These are phyloP conservation scores for Uria lomvia DNA, from an alignment of 2,113 vertebrate genomes.

Conservation along the genomic window DNA sequence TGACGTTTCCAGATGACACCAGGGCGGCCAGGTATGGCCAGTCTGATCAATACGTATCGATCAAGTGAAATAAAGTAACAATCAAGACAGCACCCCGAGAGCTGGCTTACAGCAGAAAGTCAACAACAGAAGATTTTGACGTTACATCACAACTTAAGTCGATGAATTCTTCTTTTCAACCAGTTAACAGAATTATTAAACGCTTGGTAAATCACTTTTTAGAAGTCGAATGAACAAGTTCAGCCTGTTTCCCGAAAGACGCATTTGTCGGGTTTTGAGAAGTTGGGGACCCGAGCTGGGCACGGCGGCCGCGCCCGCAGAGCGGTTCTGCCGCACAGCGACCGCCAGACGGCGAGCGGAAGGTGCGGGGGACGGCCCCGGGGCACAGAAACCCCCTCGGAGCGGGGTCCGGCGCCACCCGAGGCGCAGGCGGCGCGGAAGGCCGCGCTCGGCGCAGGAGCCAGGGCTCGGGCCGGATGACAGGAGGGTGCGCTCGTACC, in stretches of 20 bases:
- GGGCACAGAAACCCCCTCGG: not conserved
- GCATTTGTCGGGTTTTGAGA: rapidly evolving
- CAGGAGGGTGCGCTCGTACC: rapidly evolving
- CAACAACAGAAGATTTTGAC: not conserved
- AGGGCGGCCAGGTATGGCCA: not conserved
- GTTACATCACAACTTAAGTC: rapidly evolving
- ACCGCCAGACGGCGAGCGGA: rapidly evolving
- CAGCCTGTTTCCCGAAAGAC: not conserved
- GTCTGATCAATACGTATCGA: not conserved
- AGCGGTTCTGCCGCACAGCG: rapidly evolving
- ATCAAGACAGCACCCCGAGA: not conserved
- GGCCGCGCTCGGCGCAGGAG: not conserved
- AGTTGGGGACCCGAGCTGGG: not conserved
- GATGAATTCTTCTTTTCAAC: not conserved
- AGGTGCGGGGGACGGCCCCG: rapidly evolving
- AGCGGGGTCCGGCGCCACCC: rapidly evolving
- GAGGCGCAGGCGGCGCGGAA: rapidly evolving
- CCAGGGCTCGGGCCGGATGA: rapidly evolving
- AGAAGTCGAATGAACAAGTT: not conserved
- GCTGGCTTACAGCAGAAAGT: rapidly evolving
- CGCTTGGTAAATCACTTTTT: not conserved
- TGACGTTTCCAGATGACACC: too few relatives aligned
- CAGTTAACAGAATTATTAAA: not conserved
- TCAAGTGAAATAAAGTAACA: not conserved
- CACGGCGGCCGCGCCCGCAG: rapidly evolving